phyloP scores from a whole-genome alignment of 2,113 vertebrate species.

The Cinclus mexicanus region DNA sequence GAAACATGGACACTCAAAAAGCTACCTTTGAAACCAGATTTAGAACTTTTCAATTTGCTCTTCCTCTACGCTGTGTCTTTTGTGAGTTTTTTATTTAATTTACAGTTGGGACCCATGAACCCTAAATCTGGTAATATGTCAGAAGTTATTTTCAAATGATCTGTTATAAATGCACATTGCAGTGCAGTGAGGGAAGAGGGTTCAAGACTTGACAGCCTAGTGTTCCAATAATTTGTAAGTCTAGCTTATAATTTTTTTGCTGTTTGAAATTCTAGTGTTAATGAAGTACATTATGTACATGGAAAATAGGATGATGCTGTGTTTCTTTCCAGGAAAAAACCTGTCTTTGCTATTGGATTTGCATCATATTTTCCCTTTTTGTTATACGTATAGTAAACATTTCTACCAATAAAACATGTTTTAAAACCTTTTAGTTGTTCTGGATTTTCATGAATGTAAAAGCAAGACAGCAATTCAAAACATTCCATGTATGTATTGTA shows the following conservation, averaged over 20 bases:
- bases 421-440: not conserved
- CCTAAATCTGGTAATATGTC: not conserved
- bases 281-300: not conserved
- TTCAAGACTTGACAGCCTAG: not conserved
- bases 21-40: not conserved
- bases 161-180: not conserved
- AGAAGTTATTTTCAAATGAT: not conserved
- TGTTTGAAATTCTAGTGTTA: not conserved
- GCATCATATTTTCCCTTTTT: not conserved
- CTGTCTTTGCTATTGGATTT: not conserved
- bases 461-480: not conserved
- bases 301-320: not conserved
- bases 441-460: not conserved
- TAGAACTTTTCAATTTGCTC: not conserved
- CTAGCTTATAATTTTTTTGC: not conserved
- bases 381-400: not conserved
- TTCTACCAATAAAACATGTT: not conserved
- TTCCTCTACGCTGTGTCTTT: not conserved
- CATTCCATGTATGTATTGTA: not conserved
- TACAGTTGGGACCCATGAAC: not conserved
- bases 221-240: not conserved
- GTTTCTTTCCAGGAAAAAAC: not conserved
- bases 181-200: not conserved
- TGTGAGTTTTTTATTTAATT: not conserved
- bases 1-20: not conserved